Conservation (phyloP, 2,888 invertebrate genomes). For the Heliconius erato region DNA sequence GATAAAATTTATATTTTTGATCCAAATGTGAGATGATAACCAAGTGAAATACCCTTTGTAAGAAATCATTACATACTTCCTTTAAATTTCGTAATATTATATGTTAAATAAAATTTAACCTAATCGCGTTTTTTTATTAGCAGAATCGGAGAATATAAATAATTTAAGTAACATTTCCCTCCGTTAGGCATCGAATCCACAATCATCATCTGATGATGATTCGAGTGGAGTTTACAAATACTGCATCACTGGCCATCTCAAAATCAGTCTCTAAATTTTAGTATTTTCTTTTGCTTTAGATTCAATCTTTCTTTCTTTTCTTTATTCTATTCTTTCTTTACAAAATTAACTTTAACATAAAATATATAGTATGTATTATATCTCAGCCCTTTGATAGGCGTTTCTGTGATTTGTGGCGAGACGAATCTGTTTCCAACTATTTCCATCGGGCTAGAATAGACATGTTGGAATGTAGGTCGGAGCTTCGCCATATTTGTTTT, state of each 20-base stretch:
- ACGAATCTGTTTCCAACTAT: constrained; percentile 41
- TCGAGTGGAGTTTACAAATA: not conserved
- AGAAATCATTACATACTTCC: no score
- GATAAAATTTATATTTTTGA: no score
- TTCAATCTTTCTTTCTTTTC: not conserved
- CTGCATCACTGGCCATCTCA: not conserved
- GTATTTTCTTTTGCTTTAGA: not conserved
- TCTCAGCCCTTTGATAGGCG: not conserved
- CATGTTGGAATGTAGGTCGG: constrained; percentile 24
- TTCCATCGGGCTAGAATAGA: constrained; percentile 39
- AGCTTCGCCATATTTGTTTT: constrained; percentile 26
- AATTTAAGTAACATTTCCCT: not conserved
- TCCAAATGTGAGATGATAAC: no score
- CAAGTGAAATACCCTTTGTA: no score
- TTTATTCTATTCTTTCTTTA: not conserved
- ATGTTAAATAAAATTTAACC: not conserved
- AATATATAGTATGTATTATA: not conserved
- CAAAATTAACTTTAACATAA: not conserved
- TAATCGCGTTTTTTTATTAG: not conserved
- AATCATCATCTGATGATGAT: not conserved
- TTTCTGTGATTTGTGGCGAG: constrained; percentile 28
- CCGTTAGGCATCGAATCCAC: not conserved
- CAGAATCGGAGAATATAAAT: no score
- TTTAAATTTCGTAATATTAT: not conserved
- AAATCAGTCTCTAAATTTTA: not conserved